Conservation (phyloP, 1,140 invertebrate genomes). For the Drosophila kanapiae region DNA sequence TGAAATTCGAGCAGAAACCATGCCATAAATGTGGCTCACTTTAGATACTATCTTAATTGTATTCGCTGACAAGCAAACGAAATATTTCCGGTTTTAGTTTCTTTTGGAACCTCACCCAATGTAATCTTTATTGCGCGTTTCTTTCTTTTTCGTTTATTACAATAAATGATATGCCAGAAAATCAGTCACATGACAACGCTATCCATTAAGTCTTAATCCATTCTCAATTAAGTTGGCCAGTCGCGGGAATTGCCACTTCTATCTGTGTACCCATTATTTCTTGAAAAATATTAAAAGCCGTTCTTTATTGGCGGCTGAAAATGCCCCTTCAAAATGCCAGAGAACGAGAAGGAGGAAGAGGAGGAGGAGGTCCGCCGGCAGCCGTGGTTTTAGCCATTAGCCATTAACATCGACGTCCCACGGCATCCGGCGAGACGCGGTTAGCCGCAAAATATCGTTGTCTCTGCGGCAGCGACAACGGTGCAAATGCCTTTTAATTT, state of each 20-base stretch:
- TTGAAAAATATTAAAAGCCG: constrained; percentile 35
- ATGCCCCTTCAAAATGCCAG: constrained; percentile 31
- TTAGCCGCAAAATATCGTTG: constrained; percentile 80
- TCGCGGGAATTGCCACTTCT: constrained; percentile 32
- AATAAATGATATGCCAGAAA: constrained; percentile 24
- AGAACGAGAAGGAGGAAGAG: not conserved
- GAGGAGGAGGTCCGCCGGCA: constrained; percentile 15
- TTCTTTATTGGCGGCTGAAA: constrained; percentile 35
- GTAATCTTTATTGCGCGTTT: not conserved
- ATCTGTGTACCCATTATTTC: constrained; percentile 30
- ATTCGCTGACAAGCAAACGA: not conserved
- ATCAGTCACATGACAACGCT: constrained; percentile 17
- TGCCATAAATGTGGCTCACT: constrained; percentile 4
- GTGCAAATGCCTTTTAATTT: constrained; percentile 84
- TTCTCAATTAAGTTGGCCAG: constrained; percentile 33
- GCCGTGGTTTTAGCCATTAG: constrained; percentile 61
- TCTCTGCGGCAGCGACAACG: constrained; percentile 65
- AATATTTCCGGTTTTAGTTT: constrained; percentile 12
- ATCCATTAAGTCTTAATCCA: constrained; percentile 25
- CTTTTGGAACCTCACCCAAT: constrained; percentile 10
- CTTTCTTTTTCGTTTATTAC: constrained; percentile 2
- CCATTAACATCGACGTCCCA: constrained; percentile 73
- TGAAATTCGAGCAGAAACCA: constrained; percentile 34
- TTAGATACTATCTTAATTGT: constrained; percentile 12
- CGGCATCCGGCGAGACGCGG: constrained; percentile 75